Evolutionary conservation across 2,113 vertebrate genomes (phyloP), one percentile per base, ranked within the genome.

Genomic region (Psittacus erithacus): DNA sequence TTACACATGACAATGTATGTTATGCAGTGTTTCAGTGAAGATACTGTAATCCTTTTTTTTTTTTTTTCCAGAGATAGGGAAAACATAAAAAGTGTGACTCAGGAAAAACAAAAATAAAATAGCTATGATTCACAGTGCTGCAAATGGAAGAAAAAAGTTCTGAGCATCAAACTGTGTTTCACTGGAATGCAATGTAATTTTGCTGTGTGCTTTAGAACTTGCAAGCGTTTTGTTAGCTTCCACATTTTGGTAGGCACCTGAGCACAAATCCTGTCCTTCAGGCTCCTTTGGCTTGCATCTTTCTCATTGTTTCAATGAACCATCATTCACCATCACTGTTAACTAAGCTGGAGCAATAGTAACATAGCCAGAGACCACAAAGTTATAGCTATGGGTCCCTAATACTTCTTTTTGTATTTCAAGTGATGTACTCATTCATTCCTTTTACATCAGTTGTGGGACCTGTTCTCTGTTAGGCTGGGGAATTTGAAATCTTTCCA

Each of bases 401-500:
- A 11, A 29, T 53, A 27, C 9, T 81, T 53, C 47, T 57, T 79
- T 68, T 50, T 69, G 25, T 81, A 25, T 88, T 79, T 88, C 76
- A 65, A 63, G 62, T 79, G 23, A 63, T 39, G 41, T 17, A 9
- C 39, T 43, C n/a, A 10, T 68, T 94, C n/a, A 7, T 71, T 94
- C 60, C n/a, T 78, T 82, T 49, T 60, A 20, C 33, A 43, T 53
- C 38, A 39, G n/a, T 20, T 78, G 38, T 70, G 44, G 63, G 50
- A 75, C 28, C 16, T 43, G 5, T 31, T 41, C 59, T 95, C 25
- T 78, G 46, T 70, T 43, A 22, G 23, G 25, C 35, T 82, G 74
- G 33, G 29, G 60, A 89, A 55, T 79, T 75, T 84, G 74, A 78
- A 50, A 43, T 89, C 60, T 93, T 93, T 94, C 74, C 84, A 87